Conservation (phyloP, 1,140 invertebrate genomes). For the Drosophila murphyi region DNA sequence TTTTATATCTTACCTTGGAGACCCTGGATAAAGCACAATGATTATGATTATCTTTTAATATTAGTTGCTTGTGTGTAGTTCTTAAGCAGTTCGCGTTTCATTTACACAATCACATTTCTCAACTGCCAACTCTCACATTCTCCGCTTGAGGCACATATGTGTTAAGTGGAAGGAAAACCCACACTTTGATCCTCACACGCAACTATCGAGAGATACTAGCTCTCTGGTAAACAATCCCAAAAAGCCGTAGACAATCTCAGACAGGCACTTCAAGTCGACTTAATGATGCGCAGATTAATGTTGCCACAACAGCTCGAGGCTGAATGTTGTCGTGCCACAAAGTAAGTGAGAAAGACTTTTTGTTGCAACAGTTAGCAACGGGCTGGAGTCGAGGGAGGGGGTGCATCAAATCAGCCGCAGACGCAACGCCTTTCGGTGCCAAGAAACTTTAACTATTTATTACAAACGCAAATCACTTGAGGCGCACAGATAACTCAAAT, state of each 20-base stretch:
- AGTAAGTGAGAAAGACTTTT: slow-evolving; percentile 45
- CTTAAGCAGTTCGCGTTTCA: slow-evolving; percentile 6
- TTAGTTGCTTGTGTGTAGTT: background rate
- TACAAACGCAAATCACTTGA: slow-evolving; percentile 59
- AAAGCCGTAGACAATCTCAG: slow-evolving; percentile 41
- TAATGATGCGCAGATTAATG: slow-evolving; percentile 80
- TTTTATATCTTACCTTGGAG: no score
- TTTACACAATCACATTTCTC: slow-evolving; percentile 22
- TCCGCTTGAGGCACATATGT: slow-evolving; percentile 16
- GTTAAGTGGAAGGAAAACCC: slow-evolving; percentile 37
- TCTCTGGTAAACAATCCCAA: slow-evolving; percentile 15
- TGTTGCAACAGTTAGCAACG: slow-evolving; percentile 29
- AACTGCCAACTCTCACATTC: slow-evolving; percentile 50
- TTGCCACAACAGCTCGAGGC: slow-evolving; percentile 53
- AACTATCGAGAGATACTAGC: slow-evolving; percentile 44
- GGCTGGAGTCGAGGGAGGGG: background rate
- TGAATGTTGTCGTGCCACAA: slow-evolving; percentile 42
- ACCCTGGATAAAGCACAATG: no score
- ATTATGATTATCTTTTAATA: slow-evolving; percentile 3
- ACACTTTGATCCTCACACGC: slow-evolving; percentile 59
- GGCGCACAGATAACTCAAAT: slow-evolving; percentile 9
- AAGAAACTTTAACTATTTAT: slow-evolving; percentile 80
- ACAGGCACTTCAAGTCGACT: slow-evolving; percentile 35
- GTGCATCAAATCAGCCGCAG: slow-evolving; percentile 55
- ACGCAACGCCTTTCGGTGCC: slow-evolving; percentile 71